Conservation (phyloP, 2,888 invertebrate genomes). For the Calameuta idolon region DNA sequence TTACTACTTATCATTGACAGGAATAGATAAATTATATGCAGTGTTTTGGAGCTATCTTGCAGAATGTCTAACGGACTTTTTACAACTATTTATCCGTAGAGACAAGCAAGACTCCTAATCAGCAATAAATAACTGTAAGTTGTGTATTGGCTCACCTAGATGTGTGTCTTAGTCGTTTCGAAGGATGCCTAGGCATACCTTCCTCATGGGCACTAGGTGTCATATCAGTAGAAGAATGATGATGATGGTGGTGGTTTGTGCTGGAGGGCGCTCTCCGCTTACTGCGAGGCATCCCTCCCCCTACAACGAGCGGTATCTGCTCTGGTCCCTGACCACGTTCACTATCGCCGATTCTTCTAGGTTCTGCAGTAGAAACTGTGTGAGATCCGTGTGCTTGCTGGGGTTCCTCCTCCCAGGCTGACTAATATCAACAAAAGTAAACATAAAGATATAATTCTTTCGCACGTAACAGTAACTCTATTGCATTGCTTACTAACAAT, state of each 20-base stretch:
- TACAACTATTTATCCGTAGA: slow-evolving; percentile 1
- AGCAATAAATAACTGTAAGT: slow-evolving; percentile 11
- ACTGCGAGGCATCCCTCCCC: slow-evolving; percentile 66
- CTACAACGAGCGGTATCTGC: slow-evolving; percentile 43
- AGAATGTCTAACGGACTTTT: slow-evolving; percentile 6
- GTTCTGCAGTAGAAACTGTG: background rate
- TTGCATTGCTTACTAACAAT: background rate
- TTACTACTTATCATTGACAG: no score
- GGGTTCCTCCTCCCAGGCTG: slow-evolving; percentile 38
- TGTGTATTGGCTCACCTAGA: slow-evolving; percentile 45
- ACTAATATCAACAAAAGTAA: slow-evolving; percentile 24
- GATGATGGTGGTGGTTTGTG: slow-evolving; percentile 56
- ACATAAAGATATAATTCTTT: background rate
- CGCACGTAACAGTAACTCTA: background rate
- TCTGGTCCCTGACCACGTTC: slow-evolving; percentile 21
- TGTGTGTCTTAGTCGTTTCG: slow-evolving; percentile 62
- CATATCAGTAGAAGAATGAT: slow-evolving; percentile 59
- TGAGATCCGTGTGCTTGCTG: slow-evolving; percentile 10
- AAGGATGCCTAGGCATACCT: slow-evolving; percentile 59
- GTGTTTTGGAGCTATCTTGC: background rate
- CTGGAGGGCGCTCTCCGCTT: slow-evolving; percentile 66
- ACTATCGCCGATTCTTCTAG: slow-evolving; percentile 8
- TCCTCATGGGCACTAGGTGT: slow-evolving; percentile 63
- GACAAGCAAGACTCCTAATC: background rate
- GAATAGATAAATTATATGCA: background rate